phyloP scores from a whole-genome alignment of 2,113 vertebrate genomes.

The Paralichthys olivaceus region DNA sequence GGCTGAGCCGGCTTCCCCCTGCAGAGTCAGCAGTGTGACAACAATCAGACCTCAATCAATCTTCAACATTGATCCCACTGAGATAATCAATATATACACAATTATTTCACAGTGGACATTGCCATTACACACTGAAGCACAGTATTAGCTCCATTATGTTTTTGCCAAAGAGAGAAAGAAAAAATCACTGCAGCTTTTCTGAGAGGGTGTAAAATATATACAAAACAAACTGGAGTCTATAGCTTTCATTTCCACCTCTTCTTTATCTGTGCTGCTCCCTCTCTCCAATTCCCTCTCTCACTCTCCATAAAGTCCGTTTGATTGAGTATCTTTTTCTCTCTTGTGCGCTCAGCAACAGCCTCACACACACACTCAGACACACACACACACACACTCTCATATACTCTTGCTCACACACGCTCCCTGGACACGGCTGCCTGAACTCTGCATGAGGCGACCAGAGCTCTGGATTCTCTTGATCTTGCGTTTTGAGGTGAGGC shows the following conservation, averaged over 20 bases:
- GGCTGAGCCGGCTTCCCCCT: slow-evolving; percentile 50
- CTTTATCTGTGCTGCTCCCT: slow-evolving; percentile 15
- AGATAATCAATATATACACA: background rate
- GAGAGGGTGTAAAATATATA: background rate
- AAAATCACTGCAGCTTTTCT: background rate
- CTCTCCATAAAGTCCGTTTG: slow-evolving; percentile 65
- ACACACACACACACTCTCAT: slow-evolving; percentile 17
- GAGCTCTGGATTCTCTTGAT: slow-evolving; percentile 57
- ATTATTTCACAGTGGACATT: background rate
- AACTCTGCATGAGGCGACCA: slow-evolving; percentile 57
- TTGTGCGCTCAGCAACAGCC: slow-evolving; percentile 73
- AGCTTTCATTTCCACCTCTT: slow-evolving; percentile 26
- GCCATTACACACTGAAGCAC: background rate
- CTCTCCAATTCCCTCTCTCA: slow-evolving; percentile 42
- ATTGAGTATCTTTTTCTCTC: slow-evolving; percentile 77
- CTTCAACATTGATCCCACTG: slow-evolving; percentile 29
- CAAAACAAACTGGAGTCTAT: background rate
- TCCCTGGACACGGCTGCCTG: slow-evolving; percentile 40
- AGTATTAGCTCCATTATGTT: background rate
- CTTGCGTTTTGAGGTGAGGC: slow-evolving; percentile 76
- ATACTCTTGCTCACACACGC: slow-evolving; percentile 6
- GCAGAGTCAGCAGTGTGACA: slow-evolving; percentile 42
- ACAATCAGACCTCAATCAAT: slow-evolving; percentile 31
- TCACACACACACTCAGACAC: slow-evolving; percentile 34
- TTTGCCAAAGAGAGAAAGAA: background rate